Percentiles rank a stretch among this genome's conserved stretches.
Conservation (phyloP, 2,888 invertebrate genomes). For the Trichacis sp. region DNA sequence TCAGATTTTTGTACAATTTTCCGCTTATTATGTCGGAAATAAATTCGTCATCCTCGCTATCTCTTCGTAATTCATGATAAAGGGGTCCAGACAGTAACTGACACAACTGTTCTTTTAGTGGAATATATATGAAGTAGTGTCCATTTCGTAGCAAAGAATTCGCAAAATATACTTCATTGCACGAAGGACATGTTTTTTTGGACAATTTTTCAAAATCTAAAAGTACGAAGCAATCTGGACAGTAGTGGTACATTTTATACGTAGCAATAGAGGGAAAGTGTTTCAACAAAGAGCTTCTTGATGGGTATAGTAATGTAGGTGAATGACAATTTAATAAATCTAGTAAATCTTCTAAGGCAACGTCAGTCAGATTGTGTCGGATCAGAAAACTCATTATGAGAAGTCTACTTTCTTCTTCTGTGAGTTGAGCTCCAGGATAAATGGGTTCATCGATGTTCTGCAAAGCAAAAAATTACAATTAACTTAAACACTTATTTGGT, state of each 20-base stretch:
- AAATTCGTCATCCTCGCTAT: background rate
- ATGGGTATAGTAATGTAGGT: background rate
- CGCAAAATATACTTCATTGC: background rate
- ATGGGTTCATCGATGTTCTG: too few species aligned
- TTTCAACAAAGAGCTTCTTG: background rate
- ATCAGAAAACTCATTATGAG: too few species aligned
- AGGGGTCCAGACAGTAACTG: background rate
- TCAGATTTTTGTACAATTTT: background rate
- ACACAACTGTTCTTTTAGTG: background rate
- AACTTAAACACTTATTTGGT: too few species aligned
- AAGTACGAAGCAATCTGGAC: background rate
- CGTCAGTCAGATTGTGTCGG: too few species aligned
- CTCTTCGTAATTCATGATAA: background rate
- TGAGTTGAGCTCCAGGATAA: too few species aligned
- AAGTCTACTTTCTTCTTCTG: too few species aligned
- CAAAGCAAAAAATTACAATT: too few species aligned
- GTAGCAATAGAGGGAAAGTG: background rate
- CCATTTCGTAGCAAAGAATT: background rate
- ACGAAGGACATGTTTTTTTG: background rate
- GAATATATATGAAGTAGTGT: background rate
- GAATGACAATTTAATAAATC: background rate
- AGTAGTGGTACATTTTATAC: background rate
- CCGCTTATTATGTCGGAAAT: slow-evolving; percentile 1
- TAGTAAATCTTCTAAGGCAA: background rate
- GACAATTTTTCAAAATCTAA: background rate